Evolutionary conservation across 2,797 vertebrate species (phyloP), one percentile per base, ranked within the genome.

Genomic region (Mareca strepera): DNA sequence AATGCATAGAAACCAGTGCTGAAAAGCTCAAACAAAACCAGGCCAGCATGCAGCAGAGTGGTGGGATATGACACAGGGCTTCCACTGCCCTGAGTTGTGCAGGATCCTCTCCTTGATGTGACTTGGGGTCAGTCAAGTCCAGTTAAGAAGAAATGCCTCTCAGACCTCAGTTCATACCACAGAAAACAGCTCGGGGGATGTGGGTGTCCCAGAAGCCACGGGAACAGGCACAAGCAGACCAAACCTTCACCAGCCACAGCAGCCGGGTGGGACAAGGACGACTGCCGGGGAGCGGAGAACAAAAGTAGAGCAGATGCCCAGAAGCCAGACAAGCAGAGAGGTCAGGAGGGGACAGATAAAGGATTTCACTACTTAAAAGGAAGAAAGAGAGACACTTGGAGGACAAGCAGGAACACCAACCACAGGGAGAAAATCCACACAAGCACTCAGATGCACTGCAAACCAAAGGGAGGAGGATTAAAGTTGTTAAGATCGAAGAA

Each of bases 281-380:
- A 64, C 88, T 82, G 59, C 52, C 0, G 0, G 39, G 18, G 46
- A 78, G 41, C 37, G 79, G 66, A 81, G 89, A 78, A 96, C 82
- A 88, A 90, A 89, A 91, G 68, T 64, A 89, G 80, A 94, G 88
- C 79, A 72, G 37, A 20, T 72, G 68, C 62, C 41, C 72, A 87
- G 88, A 58, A 95, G 35, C 79, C 86, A 91, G 78, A 94, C 59
- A 0, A 53, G 48, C 55, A 86, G 46, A n/a, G 46, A 96, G 93
- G 85, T 95, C 94, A 93, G 76, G 56, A 94, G 82, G 69, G 91
- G 93, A 92, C 62, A 83, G 84, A 91, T 88, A 93, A 90, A 96
- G 92, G 89, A 95, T 93, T 91, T 95, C 56, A 48, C 46, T 86
- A 48, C 89, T 96, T 94, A 91, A 90, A 94, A 93, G 63, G 29